A percentile compares a stretch with the other conserved stretches of the same genome.
Conservation (phyloP, 2,888 invertebrate genomes). For the Nasonia oneida region DNA sequence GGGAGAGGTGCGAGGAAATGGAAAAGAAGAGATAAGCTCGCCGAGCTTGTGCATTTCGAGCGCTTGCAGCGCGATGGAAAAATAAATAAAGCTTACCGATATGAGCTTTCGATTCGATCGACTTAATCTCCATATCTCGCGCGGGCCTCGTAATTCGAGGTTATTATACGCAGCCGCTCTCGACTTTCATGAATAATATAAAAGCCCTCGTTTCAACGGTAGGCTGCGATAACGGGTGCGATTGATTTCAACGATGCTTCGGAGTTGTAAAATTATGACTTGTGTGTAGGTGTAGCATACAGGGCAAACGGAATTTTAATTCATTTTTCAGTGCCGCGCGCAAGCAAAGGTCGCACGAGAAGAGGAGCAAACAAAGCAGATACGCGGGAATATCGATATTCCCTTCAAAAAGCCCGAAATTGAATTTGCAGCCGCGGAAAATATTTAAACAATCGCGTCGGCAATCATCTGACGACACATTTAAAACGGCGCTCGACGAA, state of each 20-base stretch:
- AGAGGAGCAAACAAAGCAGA: background rate
- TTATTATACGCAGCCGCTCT: background rate
- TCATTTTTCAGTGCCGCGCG: background rate
- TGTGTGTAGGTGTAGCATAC: background rate
- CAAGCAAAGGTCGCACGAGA: background rate
- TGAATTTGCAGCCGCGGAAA: conserved; percentile 17
- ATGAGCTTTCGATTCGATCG: conserved; percentile 3
- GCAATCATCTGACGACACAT: background rate
- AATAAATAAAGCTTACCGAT: background rate
- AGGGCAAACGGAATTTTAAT: background rate
- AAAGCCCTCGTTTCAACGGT: background rate
- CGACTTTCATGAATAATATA: background rate
- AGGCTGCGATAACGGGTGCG: background rate
- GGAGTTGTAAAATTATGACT: background rate
- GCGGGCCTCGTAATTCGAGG: background rate
- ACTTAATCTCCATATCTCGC: background rate
- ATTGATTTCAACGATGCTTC: background rate
- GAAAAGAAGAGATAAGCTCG: background rate
- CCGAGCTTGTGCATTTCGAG: background rate
- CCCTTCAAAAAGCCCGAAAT: background rate
- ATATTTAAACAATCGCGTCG: conserved; percentile 24
- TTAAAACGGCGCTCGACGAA: background rate
- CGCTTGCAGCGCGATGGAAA: background rate
- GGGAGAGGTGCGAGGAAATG: background rate
- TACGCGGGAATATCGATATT: background rate